A percentile compares a stretch with the other conserved stretches of the same genome.
phyloP scores from a whole-genome alignment of 2,888 invertebrate genomes.

The Drosophila prolongata region DNA sequence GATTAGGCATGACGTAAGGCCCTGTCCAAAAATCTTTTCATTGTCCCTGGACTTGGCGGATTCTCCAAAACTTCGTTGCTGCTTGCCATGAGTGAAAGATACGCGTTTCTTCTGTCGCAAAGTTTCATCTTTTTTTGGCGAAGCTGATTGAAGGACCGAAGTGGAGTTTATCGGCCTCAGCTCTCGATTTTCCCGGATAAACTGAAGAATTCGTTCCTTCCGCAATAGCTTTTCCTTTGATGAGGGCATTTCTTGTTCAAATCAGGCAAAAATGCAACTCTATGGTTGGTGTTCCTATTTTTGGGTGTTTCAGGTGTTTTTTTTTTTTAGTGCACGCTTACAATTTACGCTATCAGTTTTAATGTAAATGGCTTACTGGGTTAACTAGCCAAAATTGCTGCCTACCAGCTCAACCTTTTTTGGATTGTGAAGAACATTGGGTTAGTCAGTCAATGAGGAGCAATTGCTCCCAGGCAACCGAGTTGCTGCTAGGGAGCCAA shows the following conservation, averaged over 20 bases:
- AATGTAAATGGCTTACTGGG: slow-evolving; percentile 20
- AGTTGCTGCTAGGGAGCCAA: slow-evolving; percentile 19
- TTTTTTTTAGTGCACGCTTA: not conserved
- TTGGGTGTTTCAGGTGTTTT: not conserved
- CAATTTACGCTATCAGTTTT: not conserved
- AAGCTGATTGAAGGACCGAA: not conserved
- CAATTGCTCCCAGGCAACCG: slow-evolving; percentile 7
- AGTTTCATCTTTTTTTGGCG: not conserved
- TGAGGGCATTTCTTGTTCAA: slow-evolving; percentile 10
- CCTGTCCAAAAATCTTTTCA: slow-evolving; percentile 43
- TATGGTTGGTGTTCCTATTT: not conserved
- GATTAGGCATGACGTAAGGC: slow-evolving; percentile 67
- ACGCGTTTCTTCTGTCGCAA: slow-evolving; percentile 64
- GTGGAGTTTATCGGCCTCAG: not conserved
- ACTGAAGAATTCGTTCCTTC: slow-evolving; percentile 18
- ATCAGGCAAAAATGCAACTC: not conserved
- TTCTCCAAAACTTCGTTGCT: not conserved
- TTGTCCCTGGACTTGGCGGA: slow-evolving; percentile 34
- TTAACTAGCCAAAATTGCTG: not conserved
- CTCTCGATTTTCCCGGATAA: slow-evolving; percentile 12
- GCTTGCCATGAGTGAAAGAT: slow-evolving; percentile 49
- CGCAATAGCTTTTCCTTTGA: slow-evolving; percentile 8
- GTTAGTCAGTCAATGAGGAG: slow-evolving; percentile 20
- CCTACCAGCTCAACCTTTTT: slow-evolving; percentile 8
- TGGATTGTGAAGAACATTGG: slow-evolving; percentile 16